phyloP scores from a whole-genome alignment of 30 jellyfish, hydroid and myxozoan genomes.

The Turritopsis rubra region DNA sequence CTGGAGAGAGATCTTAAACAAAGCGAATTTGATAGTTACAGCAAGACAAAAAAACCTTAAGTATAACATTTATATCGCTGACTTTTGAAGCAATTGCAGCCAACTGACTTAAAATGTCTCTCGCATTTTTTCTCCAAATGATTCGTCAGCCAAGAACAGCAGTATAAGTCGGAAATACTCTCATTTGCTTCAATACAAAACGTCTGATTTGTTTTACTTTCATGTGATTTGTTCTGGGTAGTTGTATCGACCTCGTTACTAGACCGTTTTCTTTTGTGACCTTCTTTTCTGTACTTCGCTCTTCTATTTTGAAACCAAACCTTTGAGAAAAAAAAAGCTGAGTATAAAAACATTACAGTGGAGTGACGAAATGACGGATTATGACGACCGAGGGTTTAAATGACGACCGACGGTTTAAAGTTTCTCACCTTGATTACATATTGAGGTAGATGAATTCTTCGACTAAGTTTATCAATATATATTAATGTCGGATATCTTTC shows the following conservation, averaged over 20 bases:
- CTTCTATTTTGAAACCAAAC: slow-evolving; percentile 38
- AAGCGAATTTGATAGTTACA: too few relatives aligned
- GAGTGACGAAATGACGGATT: neutral
- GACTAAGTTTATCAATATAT: slow-evolving; percentile 13
- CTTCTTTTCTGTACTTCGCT: slow-evolving; percentile 38
- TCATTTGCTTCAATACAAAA: neutral
- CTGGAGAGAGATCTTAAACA: too few relatives aligned
- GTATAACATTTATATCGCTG: neutral
- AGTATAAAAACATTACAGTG: too few relatives aligned
- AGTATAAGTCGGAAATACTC: neutral
- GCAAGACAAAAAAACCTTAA: neutral
- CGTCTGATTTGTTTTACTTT: neutral
- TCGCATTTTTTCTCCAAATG: neutral
- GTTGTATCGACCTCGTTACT: neutral
- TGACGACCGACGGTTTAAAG: neutral
- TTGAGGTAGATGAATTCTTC: slow-evolving; percentile 17
- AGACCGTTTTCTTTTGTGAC: slow-evolving; percentile 23
- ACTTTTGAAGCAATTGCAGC: neutral
- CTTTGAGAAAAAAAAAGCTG: neutral
- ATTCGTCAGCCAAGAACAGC: neutral
- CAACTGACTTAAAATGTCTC: neutral
- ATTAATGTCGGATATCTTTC: slow-evolving; percentile 30
- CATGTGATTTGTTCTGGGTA: neutral
- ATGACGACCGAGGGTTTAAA: too few relatives aligned
- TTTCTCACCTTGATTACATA: slow-evolving; percentile 29